phyloP scores from a whole-genome alignment of 1,140 invertebrate species.

The Lamellibrachia luymesi region DNA sequence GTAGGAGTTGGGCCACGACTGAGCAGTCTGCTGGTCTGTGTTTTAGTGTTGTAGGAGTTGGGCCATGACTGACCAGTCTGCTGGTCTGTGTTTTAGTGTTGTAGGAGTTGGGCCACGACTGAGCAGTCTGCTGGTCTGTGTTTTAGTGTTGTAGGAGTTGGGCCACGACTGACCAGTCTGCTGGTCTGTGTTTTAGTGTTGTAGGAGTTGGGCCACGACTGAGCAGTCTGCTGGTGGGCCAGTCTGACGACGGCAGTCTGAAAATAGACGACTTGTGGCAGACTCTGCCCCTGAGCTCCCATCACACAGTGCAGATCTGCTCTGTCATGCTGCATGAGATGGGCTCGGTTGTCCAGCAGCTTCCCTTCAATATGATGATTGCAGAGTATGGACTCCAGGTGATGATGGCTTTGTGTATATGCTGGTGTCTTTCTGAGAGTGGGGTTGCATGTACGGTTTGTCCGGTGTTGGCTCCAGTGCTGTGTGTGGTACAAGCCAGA shows the following conservation, averaged over 20 bases:
- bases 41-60: too few relatives aligned
- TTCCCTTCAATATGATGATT: slow-evolving; percentile 65
- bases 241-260: slow-evolving; percentile 57
- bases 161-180: not conserved
- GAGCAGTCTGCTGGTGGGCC: slow-evolving; percentile 62
- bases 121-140: too few relatives aligned
- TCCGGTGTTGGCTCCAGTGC: too few relatives aligned
- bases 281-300: slow-evolving; percentile 60
- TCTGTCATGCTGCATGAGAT: slow-evolving; percentile 48
- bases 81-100: too few relatives aligned
- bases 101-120: too few relatives aligned
- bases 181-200: slow-evolving; percentile 50
- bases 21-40: too few relatives aligned
- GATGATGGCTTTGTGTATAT: slow-evolving; percentile 11
- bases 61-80: too few relatives aligned
- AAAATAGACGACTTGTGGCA: slow-evolving; percentile 48
- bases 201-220: slow-evolving; percentile 66
- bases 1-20: too few relatives aligned
- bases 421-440: too few relatives aligned
- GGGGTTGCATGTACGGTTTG: too few relatives aligned
- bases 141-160: too few relatives aligned
- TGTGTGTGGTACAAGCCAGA: too few relatives aligned
- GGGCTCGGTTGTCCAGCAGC: slow-evolving; percentile 37
- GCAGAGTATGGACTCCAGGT: slow-evolving; percentile 69
- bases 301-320: slow-evolving; percentile 64